Percentiles rank a stretch among this genome's conserved stretches.
These are phyloP conservation scores for Catharus minimus DNA, from an alignment of 2,113 vertebrate genomes.

Conservation along the genomic window DNA sequence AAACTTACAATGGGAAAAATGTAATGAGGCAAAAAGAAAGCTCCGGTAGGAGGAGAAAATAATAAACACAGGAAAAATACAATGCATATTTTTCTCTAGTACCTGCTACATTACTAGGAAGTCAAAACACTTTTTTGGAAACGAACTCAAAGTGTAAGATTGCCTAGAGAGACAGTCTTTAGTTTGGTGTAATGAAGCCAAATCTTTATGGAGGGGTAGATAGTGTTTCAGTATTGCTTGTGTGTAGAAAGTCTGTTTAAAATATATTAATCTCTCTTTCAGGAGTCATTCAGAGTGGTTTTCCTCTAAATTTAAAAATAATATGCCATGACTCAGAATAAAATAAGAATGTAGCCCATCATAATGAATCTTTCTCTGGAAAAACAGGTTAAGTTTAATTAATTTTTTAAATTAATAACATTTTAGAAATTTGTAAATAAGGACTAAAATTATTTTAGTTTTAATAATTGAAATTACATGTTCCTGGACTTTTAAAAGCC, in stretches of 20 bases:
- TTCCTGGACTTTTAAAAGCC: neutral
- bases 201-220: neutral
- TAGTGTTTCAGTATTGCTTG: neutral
- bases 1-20: neutral
- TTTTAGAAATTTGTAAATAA: neutral
- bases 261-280: neutral
- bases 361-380: neutral
- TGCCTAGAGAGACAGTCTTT: neutral
- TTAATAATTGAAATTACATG: neutral
- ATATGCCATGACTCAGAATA: neutral
- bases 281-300: neutral
- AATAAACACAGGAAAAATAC: neutral
- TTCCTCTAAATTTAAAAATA: neutral
- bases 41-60: neutral
- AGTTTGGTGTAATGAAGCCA: neutral
- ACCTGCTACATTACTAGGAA: neutral
- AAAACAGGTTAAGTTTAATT: neutral
- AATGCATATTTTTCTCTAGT: neutral
- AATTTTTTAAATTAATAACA: neutral
- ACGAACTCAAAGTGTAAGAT: neutral
- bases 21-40: neutral
- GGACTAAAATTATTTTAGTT: neutral
- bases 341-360: neutral
- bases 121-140: slow-evolving; percentile 1
- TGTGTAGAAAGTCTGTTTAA: neutral